Base-by-base conservation (phyloP, 1,140 invertebrate genomes). In the Drosophila sp. region DNA sequence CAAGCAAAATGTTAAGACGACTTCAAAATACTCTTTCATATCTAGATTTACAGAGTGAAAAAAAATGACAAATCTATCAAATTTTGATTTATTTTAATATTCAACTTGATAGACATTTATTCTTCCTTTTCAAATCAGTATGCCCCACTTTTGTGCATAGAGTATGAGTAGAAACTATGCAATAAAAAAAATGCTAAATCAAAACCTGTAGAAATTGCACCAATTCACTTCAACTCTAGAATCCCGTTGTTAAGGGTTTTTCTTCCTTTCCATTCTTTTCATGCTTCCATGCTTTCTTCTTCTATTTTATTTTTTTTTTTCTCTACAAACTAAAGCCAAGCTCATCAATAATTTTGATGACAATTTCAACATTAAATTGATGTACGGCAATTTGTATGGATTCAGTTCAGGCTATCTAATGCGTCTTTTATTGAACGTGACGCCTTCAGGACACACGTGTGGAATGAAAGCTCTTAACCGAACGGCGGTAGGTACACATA, bases 271-370 rank as follows among this genome's bases (percentile, higher is more conserved):
- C 3, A 5, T 6, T 7, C 8, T 7, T 5, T 35, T 35, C 8
- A 7, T 35, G 5, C 6, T 35, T 35, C 6, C 33, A 17, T 17
- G 17, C 17, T 17, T 17, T 35, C 33, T 35, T 6, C 6, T 8
- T 8, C 33, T 8, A 38, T 38, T 38, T 10, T 38, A 50, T 50
- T 25, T 23, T 35, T 27, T 27, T 33, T 25, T 38, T 25, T 10
- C 17, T 17, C 17, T 60, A 5, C 27, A 62, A 62, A 32, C 60
- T 32, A 66, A 79, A 74, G 68, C 69, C 66, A 6, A 32, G 29
- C 66, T 71, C 79, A 83, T 87, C 79, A 87, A 86, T 87, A 82
- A 83, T 83, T 76, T 41, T 64, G 61, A 57, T 47, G 70, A 65
- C 66, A 76, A 79, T 73, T 76, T 83, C 61, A 55, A 35, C 73